Percentiles rank a stretch among this genome's conserved stretches.
These are phyloP conservation scores for Calliopsis andreniformis DNA, from an alignment of 1,140 invertebrate species.

Conservation along the genomic window DNA sequence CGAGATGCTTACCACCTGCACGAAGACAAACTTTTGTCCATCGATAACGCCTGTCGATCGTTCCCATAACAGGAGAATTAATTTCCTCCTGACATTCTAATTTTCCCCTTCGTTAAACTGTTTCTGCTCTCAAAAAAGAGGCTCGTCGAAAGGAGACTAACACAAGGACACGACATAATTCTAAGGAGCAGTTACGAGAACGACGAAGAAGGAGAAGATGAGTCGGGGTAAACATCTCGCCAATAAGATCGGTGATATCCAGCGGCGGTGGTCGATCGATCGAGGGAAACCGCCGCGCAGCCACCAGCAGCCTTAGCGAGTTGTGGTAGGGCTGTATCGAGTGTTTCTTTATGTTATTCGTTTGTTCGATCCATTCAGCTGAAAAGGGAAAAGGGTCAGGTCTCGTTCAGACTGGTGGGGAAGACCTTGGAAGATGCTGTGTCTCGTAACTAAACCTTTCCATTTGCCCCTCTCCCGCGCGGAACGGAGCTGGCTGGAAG, in stretches of 20 bases:
- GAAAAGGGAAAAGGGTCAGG: slow-evolving; percentile 66
- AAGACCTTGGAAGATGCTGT: slow-evolving; percentile 59
- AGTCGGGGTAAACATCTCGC: slow-evolving; percentile 8
- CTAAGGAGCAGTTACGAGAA: neutral
- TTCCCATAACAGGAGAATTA: neutral
- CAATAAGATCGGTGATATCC: slow-evolving; percentile 36
- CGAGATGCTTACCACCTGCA: too few relatives aligned
- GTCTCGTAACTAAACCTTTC: slow-evolving; percentile 70
- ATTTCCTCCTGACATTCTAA: neutral
- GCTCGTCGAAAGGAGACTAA: neutral
- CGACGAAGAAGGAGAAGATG: neutral
- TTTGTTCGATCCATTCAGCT: slow-evolving; percentile 51
- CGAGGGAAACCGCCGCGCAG: slow-evolving; percentile 7
- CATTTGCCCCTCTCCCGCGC: slow-evolving; percentile 51
- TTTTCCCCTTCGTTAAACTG: neutral
- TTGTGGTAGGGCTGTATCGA: slow-evolving; percentile 61
- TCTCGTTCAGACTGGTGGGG: slow-evolving; percentile 4
- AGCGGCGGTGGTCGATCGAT: slow-evolving; percentile 41
- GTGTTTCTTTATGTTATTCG: slow-evolving; percentile 46
- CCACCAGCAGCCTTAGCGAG: too few relatives aligned
- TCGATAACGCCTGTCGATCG: too few relatives aligned
- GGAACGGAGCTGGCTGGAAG: neutral
- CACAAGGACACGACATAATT: neutral
- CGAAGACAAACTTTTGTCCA: too few relatives aligned
- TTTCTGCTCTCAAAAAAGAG: neutral